phyloP scores from a whole-genome alignment of 2,888 invertebrate genomes.

The Tenthredo distinguenda region DNA sequence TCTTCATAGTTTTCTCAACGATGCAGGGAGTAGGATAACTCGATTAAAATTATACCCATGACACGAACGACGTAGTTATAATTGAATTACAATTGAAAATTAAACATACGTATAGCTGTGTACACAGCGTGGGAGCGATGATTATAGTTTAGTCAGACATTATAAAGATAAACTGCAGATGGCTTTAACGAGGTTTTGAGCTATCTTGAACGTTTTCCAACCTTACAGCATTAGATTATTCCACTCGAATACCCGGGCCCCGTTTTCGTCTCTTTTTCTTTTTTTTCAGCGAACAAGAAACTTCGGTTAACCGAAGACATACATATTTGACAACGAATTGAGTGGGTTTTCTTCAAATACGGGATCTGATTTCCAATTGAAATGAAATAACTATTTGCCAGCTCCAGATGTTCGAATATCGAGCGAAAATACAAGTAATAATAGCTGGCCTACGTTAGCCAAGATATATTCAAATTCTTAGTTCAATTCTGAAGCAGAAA shows the following conservation, averaged over 20 bases:
- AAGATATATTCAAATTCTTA: neutral
- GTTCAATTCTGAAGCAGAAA: neutral
- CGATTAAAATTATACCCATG: constrained; percentile 3
- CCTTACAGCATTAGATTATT: constrained; percentile 4
- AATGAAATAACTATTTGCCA: constrained; percentile 16
- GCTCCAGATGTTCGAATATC: neutral
- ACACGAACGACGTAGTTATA: neutral
- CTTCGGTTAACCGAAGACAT: neutral
- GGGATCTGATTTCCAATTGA: neutral
- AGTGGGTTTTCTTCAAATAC: neutral
- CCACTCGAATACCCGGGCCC: neutral
- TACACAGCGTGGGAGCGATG: neutral
- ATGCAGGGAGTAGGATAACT: neutral
- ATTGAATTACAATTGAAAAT: constrained; percentile 17
- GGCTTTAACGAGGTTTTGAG: constrained; percentile 5
- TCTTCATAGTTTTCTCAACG: neutral
- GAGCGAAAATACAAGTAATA: neutral
- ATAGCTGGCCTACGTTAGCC: neutral
- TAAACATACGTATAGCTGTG: neutral
- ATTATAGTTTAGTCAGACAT: neutral
- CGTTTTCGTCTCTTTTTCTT: neutral
- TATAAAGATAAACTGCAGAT: constrained; percentile 9
- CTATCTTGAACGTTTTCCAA: neutral
- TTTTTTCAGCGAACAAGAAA: neutral
- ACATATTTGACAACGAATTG: neutral